Base-by-base conservation (phyloP, 2,888 invertebrate genomes). In the Molanna angustata region DNA sequence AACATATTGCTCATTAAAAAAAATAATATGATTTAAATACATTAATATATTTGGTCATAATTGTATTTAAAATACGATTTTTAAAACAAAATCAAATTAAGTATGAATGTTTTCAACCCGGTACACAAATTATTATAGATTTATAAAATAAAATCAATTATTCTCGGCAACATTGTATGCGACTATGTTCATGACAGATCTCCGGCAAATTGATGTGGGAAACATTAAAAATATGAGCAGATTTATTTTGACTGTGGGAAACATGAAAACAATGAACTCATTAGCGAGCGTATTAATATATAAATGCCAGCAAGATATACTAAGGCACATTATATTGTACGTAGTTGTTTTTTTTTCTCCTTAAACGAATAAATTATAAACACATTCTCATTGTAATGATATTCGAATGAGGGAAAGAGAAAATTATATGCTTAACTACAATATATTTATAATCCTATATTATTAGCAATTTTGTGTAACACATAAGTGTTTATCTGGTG, bases 211-310 rank as follows among this genome's bases (percentile, higher is more conserved):
- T 56, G 49, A 44, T 56, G 58, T 58, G 58, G 53, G 58, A 58
- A 58, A 48, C 31, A 27, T 45, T 44, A 17, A 20, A 37, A 11
- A 50, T 45, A 17, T 35, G 31, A 56, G 32, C 45, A 43, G 44
- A 49, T 54, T 51, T 54, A 54, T 56, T 58, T 58, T 49, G 54
- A 56, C 46, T 59, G 58, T 56, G 58, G 56, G 58, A 59, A 59
- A 37, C 39, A 32, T 18, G 40, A 31, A 49, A 59, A 59, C 58
- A 59, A 59, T 59, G 58, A 54, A 59, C 58, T 59, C 58, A 59
- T 59, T 59, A 59, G 54, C 46, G 51, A 35, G 46, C 54, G 52
- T 52, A 43, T 57, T 54, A 53, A 57, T 53, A 57, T 56, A 56
- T 56, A 37, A 53, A 57, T 51, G 50, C 11, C 27, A 27, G 6